Base-by-base conservation (phyloP, 2,888 invertebrate genomes). In the Coelogynopora nodosa region DNA sequence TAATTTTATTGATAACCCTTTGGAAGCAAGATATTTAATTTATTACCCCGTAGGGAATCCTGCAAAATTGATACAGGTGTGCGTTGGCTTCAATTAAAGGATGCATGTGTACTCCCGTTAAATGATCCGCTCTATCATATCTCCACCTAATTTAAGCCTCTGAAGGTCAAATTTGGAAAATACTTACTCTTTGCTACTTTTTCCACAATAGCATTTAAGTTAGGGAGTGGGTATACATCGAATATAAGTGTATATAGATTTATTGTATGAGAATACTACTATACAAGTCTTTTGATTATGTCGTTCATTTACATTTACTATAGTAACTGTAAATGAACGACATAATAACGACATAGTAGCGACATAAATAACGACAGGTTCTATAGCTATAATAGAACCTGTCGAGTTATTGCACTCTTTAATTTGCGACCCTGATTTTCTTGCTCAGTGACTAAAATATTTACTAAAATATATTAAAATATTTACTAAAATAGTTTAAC, bases 301-400 rank as follows among this genome's bases (percentile, higher is more conserved):
- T 0, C 83, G 31, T 80, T 88, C 86, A 30, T 87, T 86, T n/a
- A 86, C 85, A 23, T 85, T 84, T 0, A 88, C 87, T 23, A n/a
- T n/a, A 23, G 87, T 88, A 0, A 84, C 85, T 23, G 85, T 86
- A n/a, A 86, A 87, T 30, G 86, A 88, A 80, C 31, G 83, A 0
- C 87, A 87, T 13, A 88, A 87, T n/a, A n/a, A n/a, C n/a, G n/a
- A n/a, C n/a, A n/a, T n/a, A n/a, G n/a, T n/a, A n/a, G n/a, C n/a
- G n/a, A n/a, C n/a, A n/a, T n/a, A n/a, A n/a, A n/a, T n/a, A n/a
- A n/a, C n/a, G n/a, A n/a, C n/a, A n/a, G n/a, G n/a, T n/a, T n/a
- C n/a, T n/a, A n/a, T n/a, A n/a, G n/a, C n/a, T n/a, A n/a, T n/a
- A n/a, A n/a, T n/a, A n/a, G n/a, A n/a, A n/a, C n/a, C n/a, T n/a